phyloP scores from a whole-genome alignment of 2,797 vertebrate species.

The Sebastes flavidus region DNA sequence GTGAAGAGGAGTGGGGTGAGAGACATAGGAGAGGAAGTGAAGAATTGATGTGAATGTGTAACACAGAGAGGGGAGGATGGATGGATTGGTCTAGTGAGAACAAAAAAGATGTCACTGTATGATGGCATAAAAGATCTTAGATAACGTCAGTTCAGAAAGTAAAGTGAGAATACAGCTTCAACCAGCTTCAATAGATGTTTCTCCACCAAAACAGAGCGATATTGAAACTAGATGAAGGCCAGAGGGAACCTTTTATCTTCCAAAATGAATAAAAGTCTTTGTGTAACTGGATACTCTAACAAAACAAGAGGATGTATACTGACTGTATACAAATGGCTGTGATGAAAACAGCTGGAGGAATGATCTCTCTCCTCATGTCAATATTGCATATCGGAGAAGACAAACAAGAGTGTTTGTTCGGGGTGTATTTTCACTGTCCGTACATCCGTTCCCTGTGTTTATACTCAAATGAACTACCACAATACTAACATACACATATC shows the following conservation, averaged over 20 bases:
- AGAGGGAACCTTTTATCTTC: slow-evolving; percentile 21
- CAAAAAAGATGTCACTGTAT: neutral
- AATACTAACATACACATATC: neutral
- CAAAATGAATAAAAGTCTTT: slow-evolving; percentile 13
- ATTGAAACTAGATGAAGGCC: slow-evolving; percentile 19
- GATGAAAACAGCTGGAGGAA: slow-evolving; percentile 12
- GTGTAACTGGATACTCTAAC: slow-evolving; percentile 55
- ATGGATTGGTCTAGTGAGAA: neutral
- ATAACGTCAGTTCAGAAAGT: neutral
- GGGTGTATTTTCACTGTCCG: neutral
- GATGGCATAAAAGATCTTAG: neutral
- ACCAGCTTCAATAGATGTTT: slow-evolving; percentile 27
- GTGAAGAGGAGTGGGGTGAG: neutral
- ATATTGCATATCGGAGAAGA: neutral
- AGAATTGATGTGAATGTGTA: neutral
- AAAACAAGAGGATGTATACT: slow-evolving; percentile 26
- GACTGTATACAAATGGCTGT: neutral
- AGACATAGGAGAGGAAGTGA: neutral
- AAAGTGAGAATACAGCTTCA: neutral
- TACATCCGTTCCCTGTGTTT: neutral
- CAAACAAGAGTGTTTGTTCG: neutral
- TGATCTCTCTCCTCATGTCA: neutral
- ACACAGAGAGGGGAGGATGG: neutral
- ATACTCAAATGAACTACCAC: neutral
- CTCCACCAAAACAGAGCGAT: slow-evolving; percentile 33